Evolutionary conservation across 2,888 invertebrate genomes (phyloP).

Genomic region (Ectemnius cavifrons): DNA sequence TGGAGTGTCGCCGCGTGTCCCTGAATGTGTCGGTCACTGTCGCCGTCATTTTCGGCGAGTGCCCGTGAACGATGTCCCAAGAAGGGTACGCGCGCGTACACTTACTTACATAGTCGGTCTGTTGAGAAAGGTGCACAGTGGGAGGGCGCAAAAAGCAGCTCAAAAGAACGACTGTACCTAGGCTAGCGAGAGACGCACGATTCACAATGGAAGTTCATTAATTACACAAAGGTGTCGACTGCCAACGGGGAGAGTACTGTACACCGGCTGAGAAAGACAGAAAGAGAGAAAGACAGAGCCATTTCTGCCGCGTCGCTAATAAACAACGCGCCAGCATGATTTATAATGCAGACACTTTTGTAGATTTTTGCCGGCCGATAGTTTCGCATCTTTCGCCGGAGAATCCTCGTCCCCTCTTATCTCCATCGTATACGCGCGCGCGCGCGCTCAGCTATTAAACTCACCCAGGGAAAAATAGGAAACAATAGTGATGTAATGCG

Average conservation of each 20-base stretch:
- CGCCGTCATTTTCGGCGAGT: not conserved
- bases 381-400: constrained; percentile 4
- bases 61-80: not conserved
- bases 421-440: not conserved
- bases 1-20: not conserved
- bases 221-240: constrained; percentile 49
- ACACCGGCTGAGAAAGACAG: not conserved
- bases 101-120: too few relatives aligned
- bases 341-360: not conserved
- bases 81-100: too few relatives aligned
- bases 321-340: constrained; percentile 5
- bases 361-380: constrained; percentile 4
- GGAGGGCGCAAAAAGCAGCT: constrained; percentile 8
- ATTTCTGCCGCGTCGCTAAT: not conserved
- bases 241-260: not conserved
- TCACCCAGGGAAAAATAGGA: not conserved
- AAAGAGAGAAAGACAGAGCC: too few relatives aligned
- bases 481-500: constrained; percentile 3
- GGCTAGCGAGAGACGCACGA: constrained; percentile 11
- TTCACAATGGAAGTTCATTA: constrained; percentile 67
- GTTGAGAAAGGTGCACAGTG: not conserved
- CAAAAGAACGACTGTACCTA: constrained; percentile 23
- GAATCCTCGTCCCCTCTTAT: constrained; percentile 3
- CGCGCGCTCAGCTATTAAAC: not conserved
- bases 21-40: not conserved